These are phyloP conservation scores for Drosophila flavopinicola DNA, from an alignment of 2,888 invertebrate genomes.

Conservation along the genomic window DNA sequence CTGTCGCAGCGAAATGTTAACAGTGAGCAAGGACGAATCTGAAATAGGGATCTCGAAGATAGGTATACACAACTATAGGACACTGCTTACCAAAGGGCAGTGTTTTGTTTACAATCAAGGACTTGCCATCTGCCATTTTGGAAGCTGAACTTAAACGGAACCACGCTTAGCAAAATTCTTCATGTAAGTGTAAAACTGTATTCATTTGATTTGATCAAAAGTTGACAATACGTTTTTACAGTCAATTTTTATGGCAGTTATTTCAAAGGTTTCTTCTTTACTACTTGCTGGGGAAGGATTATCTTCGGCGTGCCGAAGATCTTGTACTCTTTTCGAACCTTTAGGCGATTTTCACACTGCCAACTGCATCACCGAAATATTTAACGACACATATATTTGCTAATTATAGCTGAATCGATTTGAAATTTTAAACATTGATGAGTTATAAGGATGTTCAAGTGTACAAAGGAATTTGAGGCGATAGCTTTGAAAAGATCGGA, in stretches of 20 bases:
- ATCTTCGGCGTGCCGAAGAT: no score
- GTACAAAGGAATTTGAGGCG: no score
- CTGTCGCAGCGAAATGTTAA: constrained; percentile 86
- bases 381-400: no score
- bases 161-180: no score
- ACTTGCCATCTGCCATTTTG: constrained; percentile 38
- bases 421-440: no score
- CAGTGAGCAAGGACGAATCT: constrained; percentile 78
- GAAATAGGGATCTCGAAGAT: background rate
- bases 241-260: background rate
- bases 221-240: background rate
- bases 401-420: no score
- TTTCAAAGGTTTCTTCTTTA: background rate
- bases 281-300: no score
- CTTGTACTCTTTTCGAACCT: no score
- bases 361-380: no score
- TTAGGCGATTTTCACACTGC: no score
- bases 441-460: no score
- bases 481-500: no score
- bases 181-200: background rate
- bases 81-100: constrained; percentile 77
- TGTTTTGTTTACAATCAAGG: constrained; percentile 71
- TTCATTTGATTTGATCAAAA: background rate
- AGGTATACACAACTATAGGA: background rate
- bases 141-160: background rate